Base-by-base conservation (phyloP, 2,113 vertebrate genomes). In the Vombatus ursinus region DNA sequence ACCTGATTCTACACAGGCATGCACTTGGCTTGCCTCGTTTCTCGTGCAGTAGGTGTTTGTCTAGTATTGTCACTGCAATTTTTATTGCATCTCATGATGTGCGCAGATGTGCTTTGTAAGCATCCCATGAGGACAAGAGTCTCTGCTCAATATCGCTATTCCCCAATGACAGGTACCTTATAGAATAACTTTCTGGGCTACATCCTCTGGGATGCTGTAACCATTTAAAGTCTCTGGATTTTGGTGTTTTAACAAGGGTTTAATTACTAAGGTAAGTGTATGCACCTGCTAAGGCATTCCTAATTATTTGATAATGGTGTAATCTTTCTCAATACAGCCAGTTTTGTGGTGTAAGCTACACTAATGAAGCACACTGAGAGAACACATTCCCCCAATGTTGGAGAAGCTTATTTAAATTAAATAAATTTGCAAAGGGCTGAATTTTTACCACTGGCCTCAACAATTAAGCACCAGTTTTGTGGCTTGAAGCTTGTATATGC, bases 211-310 rank as follows among this genome's bases (percentile, higher is more conserved):
- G 99, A 99, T 97, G 94, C 96, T 97, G 98, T 98, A 99, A 98
- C 98, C 98, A 99, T 99, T 99, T 99, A 98, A 98, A 99, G 98
- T 99, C 99, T 99, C 99, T 99, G 99, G 99, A 99, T 99, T 99
- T 99, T 99, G 99, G 99, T 99, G 98, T 99, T 99, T 99, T 99
- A 99, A 99, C 99, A 99, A 99, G 99, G 99, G 99, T 99, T 99
- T 99, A 99, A 99, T 99, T 99, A 99, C 99, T 99, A 99, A 99
- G 99, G 99, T 99, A 99, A 99, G 99, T 99, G 98, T 99, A 98
- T 98, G 99, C 99, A 99, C 99, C 99, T 99, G 99, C 99, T 99
- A 99, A 99, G 98, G 99, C 98, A 99, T 98, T 98, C 98, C 99
- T 99, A 99, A 99, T 99, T 98, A 98, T 99, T 99, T 98, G 98